Evolutionary conservation across 1,140 invertebrate genomes (phyloP).

Genomic region (Tetramorium simillimum): DNA sequence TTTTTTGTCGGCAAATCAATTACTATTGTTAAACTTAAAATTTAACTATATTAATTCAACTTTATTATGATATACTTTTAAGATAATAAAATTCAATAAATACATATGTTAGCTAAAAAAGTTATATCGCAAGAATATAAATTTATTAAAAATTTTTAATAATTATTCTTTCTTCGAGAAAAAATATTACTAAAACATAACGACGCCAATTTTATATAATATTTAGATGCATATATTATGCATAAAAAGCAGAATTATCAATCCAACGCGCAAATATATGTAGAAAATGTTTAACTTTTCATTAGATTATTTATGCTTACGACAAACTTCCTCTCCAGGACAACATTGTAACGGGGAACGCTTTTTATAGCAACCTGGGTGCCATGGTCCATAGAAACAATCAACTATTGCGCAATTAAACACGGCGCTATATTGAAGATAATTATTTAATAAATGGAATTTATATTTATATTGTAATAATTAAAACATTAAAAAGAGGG

Average conservation of each 20-base stretch:
- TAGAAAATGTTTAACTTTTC: background rate
- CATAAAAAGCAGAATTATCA: background rate
- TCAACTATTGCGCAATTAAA: slow-evolving; percentile 75
- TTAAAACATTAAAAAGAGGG: background rate
- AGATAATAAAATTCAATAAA: background rate
- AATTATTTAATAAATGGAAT: background rate
- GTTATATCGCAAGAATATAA: background rate
- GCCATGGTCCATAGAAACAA: slow-evolving; percentile 31
- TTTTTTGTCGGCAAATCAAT: too few species aligned
- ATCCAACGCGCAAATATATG: background rate
- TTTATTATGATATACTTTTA: background rate
- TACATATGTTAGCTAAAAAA: background rate
- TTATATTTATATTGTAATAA: background rate
- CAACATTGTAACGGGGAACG: slow-evolving; percentile 61
- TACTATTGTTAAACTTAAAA: too few species aligned
- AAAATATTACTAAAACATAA: background rate
- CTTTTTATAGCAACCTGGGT: slow-evolving; percentile 63
- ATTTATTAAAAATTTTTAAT: slow-evolving; percentile 16
- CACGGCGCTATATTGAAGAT: slow-evolving; percentile 43
- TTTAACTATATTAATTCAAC: background rate
- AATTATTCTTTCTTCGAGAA: background rate
- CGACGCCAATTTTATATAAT: background rate
- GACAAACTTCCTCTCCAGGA: slow-evolving; percentile 60
- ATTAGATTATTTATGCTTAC: slow-evolving; percentile 68
- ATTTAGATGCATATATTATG: background rate